phyloP scores from a whole-genome alignment of 1,140 invertebrate species.

The Thaumetopoea pityocampa region DNA sequence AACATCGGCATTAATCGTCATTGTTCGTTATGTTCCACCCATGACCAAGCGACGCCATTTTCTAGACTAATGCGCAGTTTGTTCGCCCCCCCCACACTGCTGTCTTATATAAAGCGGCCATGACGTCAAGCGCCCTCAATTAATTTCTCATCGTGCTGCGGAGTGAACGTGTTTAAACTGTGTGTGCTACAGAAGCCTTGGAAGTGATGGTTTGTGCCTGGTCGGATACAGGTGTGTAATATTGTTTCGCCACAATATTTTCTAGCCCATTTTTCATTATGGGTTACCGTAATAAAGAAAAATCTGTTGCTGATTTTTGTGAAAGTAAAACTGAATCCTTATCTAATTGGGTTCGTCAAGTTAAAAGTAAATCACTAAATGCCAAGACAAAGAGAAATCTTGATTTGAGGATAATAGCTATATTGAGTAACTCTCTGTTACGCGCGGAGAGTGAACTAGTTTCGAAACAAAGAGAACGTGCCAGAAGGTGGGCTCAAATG shows the following conservation, averaged over 20 bases:
- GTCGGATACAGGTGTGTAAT: slow-evolving; percentile 71
- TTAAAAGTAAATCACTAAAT: slow-evolving; percentile 66
- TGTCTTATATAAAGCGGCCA: slow-evolving; percentile 43
- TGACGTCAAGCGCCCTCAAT: slow-evolving; percentile 56
- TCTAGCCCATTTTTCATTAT: slow-evolving; percentile 44
- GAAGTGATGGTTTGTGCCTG: slow-evolving; percentile 52
- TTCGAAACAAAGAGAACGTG: slow-evolving; percentile 71
- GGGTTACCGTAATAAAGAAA: slow-evolving; percentile 64
- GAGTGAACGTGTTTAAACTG: slow-evolving; percentile 41
- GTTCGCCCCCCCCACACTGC: slow-evolving; percentile 23
- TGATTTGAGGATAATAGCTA: slow-evolving; percentile 66
- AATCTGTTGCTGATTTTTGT: slow-evolving; percentile 67
- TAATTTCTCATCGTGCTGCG: slow-evolving; percentile 33
- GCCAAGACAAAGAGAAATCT: slow-evolving; percentile 69
- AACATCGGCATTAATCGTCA: slow-evolving; percentile 16
- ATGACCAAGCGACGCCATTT: slow-evolving; percentile 52
- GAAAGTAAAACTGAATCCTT: slow-evolving; percentile 71
- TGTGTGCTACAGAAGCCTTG: slow-evolving; percentile 38
- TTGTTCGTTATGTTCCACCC: slow-evolving; percentile 3
- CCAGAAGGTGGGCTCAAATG: slow-evolving; percentile 69
- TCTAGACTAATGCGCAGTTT: slow-evolving; percentile 55
- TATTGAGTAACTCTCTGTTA: slow-evolving; percentile 61
- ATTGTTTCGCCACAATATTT: slow-evolving; percentile 54
- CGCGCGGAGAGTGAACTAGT: slow-evolving; percentile 61
- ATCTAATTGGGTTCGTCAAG: slow-evolving; percentile 67